phyloP scores from a whole-genome alignment of 1,140 invertebrate species.

The Sipha flava region DNA sequence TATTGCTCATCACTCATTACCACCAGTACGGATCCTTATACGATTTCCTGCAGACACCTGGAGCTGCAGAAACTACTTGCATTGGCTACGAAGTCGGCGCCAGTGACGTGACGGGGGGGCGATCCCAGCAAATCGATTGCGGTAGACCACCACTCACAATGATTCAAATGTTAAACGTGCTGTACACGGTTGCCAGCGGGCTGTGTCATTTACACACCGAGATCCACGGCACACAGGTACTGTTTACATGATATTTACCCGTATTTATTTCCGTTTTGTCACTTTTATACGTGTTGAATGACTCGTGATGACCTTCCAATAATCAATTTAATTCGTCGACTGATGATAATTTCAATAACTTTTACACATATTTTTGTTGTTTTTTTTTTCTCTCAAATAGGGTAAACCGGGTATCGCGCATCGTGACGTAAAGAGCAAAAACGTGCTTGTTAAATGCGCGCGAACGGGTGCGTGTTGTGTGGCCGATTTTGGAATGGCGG shows the following conservation, averaged over 20 bases:
- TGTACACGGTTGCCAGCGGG: constrained; percentile 73
- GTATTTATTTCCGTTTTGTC: too few species aligned
- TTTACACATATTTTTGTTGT: background rate
- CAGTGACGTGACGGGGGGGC: background rate
- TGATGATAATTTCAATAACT: background rate
- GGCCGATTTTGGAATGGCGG: constrained; percentile 87
- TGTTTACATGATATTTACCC: background rate
- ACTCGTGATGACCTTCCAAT: too few species aligned
- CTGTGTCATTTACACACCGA: constrained; percentile 91
- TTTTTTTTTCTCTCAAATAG: constrained; percentile 34
- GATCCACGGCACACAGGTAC: constrained; percentile 70
- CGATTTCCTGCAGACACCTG: constrained; percentile 64
- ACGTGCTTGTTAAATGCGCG: constrained; percentile 74
- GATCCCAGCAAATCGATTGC: constrained; percentile 43
- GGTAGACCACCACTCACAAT: constrained; percentile 53
- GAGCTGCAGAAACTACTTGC: background rate
- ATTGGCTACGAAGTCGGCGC: background rate
- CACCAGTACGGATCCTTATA: constrained; percentile 86
- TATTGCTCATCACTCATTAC: constrained; percentile 87
- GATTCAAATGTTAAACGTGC: constrained; percentile 70
- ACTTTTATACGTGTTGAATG: too few species aligned
- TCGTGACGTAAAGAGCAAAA: constrained; percentile 91
- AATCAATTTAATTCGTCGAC: too few species aligned
- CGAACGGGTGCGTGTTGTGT: constrained; percentile 78
- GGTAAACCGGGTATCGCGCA: constrained; percentile 89